A percentile compares a stretch with the other conserved stretches of the same genome.
These are phyloP conservation scores for Drosophila rellima DNA, from an alignment of 2,888 invertebrate genomes.

Conservation along the genomic window DNA sequence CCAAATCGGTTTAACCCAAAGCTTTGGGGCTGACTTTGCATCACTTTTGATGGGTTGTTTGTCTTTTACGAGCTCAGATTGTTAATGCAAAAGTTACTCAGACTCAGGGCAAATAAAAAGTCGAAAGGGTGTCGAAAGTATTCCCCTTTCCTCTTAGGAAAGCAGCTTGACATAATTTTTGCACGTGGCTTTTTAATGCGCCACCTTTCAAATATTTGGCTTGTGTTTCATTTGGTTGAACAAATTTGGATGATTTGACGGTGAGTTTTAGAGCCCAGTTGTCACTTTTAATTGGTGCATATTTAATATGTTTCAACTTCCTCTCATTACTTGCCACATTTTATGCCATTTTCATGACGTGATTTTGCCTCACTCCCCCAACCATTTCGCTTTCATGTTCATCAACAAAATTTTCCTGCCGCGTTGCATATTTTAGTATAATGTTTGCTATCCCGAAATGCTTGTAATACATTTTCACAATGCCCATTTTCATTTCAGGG, in stretches of 20 bases:
- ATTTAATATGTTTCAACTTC: conserved; percentile 58
- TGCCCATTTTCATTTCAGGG: conserved; percentile 42
- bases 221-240: conserved; percentile 53
- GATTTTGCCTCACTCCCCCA: conserved; percentile 26
- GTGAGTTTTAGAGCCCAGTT: conserved; percentile 52
- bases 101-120: conserved; percentile 26
- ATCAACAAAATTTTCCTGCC: conserved; percentile 52
- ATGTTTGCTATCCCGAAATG: conserved; percentile 45
- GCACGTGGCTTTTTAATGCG: conserved; percentile 40
- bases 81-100: conserved; percentile 68
- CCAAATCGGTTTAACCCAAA: conserved; percentile 66
- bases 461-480: conserved; percentile 55
- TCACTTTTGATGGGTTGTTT: conserved; percentile 61
- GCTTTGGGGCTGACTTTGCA: conserved; percentile 30
- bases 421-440: conserved; percentile 75
- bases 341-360: conserved; percentile 69
- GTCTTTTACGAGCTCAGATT: conserved; percentile 63
- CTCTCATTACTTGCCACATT: conserved; percentile 61
- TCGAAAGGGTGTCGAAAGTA: conserved; percentile 60
- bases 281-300: conserved; percentile 79
- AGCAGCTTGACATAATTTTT: conserved; percentile 57
- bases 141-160: conserved; percentile 4
- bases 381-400: conserved; percentile 13
- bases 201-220: conserved; percentile 66
- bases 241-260: conserved; percentile 63